Conservation (phyloP, 2,797 vertebrate genomes). For the Tauraco hartlaubi region DNA sequence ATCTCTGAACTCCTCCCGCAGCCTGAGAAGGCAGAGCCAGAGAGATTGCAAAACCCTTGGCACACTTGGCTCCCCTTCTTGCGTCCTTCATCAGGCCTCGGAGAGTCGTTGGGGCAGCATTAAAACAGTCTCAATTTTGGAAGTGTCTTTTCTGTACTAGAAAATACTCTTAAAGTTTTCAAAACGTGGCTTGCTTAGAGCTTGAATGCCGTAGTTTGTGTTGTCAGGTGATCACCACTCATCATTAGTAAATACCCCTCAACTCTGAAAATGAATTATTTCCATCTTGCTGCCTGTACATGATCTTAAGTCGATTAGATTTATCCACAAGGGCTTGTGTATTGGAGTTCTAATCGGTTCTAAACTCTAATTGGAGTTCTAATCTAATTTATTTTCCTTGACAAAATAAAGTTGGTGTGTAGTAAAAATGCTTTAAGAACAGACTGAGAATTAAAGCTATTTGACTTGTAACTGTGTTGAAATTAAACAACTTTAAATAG, state of each 20-base stretch:
- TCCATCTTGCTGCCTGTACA: neutral
- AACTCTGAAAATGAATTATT: neutral
- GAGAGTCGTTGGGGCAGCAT: neutral
- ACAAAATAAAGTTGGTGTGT: neutral
- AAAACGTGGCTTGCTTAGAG: neutral
- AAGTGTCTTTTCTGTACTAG: neutral
- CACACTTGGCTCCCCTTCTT: fast-evolving
- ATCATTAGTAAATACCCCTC: neutral
- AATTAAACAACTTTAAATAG: neutral
- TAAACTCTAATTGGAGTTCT: too few species aligned
- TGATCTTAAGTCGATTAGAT: neutral
- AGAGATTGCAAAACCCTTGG: neutral
- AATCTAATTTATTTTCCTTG: neutral
- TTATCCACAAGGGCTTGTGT: neutral
- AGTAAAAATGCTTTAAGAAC: neutral
- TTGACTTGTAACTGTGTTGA: neutral
- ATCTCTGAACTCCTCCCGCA: fast-evolving
- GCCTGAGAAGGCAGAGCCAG: neutral
- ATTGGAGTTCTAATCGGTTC: neutral
- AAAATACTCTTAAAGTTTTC: neutral
- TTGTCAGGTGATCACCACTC: neutral
- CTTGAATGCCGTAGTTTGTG: neutral
- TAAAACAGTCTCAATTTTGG: neutral
- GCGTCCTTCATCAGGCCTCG: neutral
- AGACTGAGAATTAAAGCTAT: neutral